Evolutionary conservation across 2,113 vertebrate species (phyloP), one percentile per base, ranked within the genome.

Genomic region (Aphyosemion australe): DNA sequence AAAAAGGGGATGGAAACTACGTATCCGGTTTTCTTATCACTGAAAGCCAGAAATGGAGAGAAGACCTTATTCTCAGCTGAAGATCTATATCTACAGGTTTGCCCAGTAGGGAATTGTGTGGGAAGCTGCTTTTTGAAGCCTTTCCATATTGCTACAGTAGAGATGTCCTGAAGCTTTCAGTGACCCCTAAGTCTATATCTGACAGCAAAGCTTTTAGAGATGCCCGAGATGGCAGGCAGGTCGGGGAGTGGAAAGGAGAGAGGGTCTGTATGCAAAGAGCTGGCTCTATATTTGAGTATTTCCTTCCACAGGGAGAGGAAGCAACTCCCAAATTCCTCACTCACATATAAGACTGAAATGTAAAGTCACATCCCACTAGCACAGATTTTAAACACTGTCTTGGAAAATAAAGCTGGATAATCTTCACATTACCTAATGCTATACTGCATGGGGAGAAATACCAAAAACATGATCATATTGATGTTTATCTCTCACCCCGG

Each of bases 61-160:
- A 57, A 56, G 46, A 61, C 48, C 47, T 48, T 64, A 68, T 79
- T 69, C 65, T 76, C 46, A 41, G 63, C 63, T 63, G 31, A 76
- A 80, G 82, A 89, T 78, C 14, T 1, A 61, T 83, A 85, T 86
- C 82, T 79, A 72, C 69, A 79, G 69, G 77, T 82, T 61, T 72
- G 69, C 63, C 58, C 65, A 65, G 66, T 32, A 56, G 63, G 67
- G 63, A 61, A 11, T 45, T 60, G 55, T 76, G 60, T 62, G 58
- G 49, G 60, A 48, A 69, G 60, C 65, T 75, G 73, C 15, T 68
- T 78, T 81, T 82, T 71, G 39, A 32, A 58, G 48, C 59, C 56
- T 68, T 43, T 76, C 58, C 78, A 46, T 61, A 65, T 72, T 82
- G 39, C 47, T 58, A 31, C 39, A 55, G 68, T 12, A 31, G 53